Conservation (phyloP, 1,140 invertebrate species). For the Drosophila guanche region DNA sequence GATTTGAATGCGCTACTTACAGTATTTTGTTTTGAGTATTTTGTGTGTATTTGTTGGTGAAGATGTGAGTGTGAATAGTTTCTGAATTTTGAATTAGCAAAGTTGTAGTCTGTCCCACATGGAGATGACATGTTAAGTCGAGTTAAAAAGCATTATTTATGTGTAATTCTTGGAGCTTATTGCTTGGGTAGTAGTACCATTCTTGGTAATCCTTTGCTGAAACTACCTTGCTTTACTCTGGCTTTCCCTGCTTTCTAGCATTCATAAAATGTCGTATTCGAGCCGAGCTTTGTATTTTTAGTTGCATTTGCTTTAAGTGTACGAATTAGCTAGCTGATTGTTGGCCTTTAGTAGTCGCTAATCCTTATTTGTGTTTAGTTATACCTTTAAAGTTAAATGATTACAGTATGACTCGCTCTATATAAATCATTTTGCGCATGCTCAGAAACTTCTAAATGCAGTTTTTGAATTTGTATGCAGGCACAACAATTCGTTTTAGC, state of each 20-base stretch:
- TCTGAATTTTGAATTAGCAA: conserved; percentile 46
- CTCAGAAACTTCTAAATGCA: conserved; percentile 82
- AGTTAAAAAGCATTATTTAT: conserved; percentile 50
- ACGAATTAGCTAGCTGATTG: conserved; percentile 57
- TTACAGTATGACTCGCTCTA: conserved; percentile 66
- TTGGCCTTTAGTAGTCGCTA: conserved; percentile 48
- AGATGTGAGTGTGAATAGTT: conserved; percentile 39
- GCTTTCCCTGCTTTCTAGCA: conserved; percentile 4
- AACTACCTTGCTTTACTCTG: conserved; percentile 36
- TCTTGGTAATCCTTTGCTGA: conserved; percentile 13
- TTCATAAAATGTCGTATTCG: conserved; percentile 32
- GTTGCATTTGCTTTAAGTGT: conserved; percentile 32
- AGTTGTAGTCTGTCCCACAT: conserved; percentile 18
- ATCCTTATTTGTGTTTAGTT: conserved; percentile 62
- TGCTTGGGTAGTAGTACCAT: neutral
- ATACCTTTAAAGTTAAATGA: conserved; percentile 69
- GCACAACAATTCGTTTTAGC: conserved; percentile 41
- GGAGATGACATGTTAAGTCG: conserved; percentile 16
- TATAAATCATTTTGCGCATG: conserved; percentile 80
- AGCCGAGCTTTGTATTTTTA: conserved; percentile 27
- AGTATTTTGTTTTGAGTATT: conserved; percentile 19
- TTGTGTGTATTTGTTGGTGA: conserved; percentile 19
- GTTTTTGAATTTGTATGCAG: conserved; percentile 72
- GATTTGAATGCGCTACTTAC: conserved; percentile 58
- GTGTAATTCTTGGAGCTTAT: conserved; percentile 31